Evolutionary conservation across 2,888 invertebrate species (phyloP), one percentile per base, ranked within the genome.

Genomic region (Philopedon plagiatum): DNA sequence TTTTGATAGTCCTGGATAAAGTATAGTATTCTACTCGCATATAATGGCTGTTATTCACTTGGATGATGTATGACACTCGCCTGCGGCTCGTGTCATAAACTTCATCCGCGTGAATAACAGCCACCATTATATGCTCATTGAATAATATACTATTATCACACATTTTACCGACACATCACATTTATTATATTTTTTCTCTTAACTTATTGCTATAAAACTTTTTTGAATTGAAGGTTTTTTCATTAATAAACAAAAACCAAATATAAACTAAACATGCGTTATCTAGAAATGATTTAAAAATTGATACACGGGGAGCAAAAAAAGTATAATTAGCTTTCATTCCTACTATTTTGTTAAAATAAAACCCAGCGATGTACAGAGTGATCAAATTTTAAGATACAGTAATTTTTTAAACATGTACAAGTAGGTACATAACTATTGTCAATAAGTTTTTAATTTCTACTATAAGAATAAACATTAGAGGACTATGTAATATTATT

Each of bases 141-240:
- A n/a, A n/a, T n/a, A n/a, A n/a, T n/a, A n/a, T n/a, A n/a, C n/a
- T n/a, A n/a, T 63, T 71, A 71, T 65, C 65, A 71, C 71, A 71
- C 71, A 56, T 64, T 65, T 58, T 63, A 70, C 60, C 58, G 60
- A 64, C 58, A 65, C 41, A 56, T 63, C 57, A 60, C 49, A 64
- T 62, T 62, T 37, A 39, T 46, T 41, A 8, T 61, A 29, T 49
- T 51, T 26, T 15, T 49, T 46, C n/a, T 18, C 34, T 63, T 63
- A 63, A 49, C 13, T 32, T 67, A 58, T 67, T 67, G 67, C 58
- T 67, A 51, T 46, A 58, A 49, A 23, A 57, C 9, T 5, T 58
- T 39, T 26, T 1, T 32, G 26, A n/a, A n/a, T n/a, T n/a, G n/a
- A n/a, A n/a, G n/a, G 41, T 58, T 58, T 39, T 58, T 58, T 41